These are phyloP conservation scores for Clarias fuscus DNA, from an alignment of 2,797 vertebrate genomes.

Conservation along the genomic window DNA sequence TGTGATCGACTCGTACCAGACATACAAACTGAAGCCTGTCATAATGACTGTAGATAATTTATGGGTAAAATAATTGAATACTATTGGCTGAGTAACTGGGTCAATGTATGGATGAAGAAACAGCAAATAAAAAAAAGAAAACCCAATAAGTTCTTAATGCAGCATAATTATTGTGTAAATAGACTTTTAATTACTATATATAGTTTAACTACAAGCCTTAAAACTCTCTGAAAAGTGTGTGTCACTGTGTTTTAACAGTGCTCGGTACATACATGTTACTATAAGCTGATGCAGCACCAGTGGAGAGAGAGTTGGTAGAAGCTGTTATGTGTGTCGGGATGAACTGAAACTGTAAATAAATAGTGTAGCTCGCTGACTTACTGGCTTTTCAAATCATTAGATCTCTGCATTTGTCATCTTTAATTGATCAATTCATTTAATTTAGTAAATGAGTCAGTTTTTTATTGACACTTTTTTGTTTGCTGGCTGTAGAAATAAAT, in stretches of 20 bases:
- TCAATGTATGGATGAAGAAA: not conserved
- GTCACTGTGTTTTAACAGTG: not conserved
- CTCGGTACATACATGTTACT: not conserved
- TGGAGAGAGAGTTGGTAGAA: constrained; percentile 9
- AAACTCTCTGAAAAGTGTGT: not conserved
- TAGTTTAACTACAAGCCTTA: not conserved
- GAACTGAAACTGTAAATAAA: not conserved
- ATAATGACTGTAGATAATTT: not conserved
- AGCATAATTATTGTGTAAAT: not conserved
- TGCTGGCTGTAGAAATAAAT: too few species aligned
- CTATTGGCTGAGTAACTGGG: not conserved
- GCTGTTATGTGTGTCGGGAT: not conserved
- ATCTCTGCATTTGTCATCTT: not conserved
- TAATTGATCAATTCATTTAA: not conserved
- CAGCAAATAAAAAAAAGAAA: not conserved
- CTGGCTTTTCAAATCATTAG: not conserved
- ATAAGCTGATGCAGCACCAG: not conserved
- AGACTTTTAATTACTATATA: not conserved
- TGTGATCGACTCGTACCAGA: not conserved
- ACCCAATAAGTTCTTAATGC: not conserved
- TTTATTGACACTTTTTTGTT: not conserved
- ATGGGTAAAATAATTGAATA: not conserved
- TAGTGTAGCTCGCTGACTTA: not conserved
- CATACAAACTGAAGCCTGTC: not conserved
- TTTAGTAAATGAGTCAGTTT: not conserved